Evolutionary conservation across 1,140 invertebrate genomes (phyloP).

Genomic region (Bacillus rossius): DNA sequence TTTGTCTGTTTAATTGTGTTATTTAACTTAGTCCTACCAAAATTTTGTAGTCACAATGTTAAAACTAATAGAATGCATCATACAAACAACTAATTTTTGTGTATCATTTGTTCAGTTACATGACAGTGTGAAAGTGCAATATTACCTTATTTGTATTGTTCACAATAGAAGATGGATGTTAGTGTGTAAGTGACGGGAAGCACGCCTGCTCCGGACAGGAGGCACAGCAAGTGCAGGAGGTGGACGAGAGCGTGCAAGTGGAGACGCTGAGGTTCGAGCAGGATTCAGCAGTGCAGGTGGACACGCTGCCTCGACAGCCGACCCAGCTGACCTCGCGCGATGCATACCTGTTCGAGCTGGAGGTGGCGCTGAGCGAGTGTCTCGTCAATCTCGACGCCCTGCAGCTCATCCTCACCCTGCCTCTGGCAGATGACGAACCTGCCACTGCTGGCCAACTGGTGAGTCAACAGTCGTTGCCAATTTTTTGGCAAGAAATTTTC

Average conservation of each 20-base stretch:
- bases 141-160: background rate
- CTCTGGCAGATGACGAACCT: too few relatives aligned
- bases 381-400: conserved; percentile 48
- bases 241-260: conserved; percentile 45
- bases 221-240: background rate
- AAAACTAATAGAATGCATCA: too few relatives aligned
- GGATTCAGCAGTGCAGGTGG: conserved; percentile 70
- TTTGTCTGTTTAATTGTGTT: too few relatives aligned
- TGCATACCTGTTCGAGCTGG: conserved; percentile 67
- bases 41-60: too few relatives aligned
- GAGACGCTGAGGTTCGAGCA: conserved; percentile 69
- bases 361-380: conserved; percentile 59
- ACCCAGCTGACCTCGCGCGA: conserved; percentile 68
- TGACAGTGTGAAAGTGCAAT: background rate
- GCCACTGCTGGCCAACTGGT: too few relatives aligned
- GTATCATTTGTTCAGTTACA: background rate
- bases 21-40: too few relatives aligned
- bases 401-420: conserved; percentile 38
- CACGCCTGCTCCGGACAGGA: too few relatives aligned
- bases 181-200: too few relatives aligned
- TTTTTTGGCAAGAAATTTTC: too few relatives aligned
- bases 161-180: background rate
- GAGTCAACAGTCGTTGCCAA: too few relatives aligned
- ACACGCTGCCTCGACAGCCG: conserved; percentile 59
- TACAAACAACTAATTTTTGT: too few relatives aligned